Evolutionary conservation across 2,797 vertebrate genomes (phyloP).

Genomic region (Gallinago solitaria): DNA sequence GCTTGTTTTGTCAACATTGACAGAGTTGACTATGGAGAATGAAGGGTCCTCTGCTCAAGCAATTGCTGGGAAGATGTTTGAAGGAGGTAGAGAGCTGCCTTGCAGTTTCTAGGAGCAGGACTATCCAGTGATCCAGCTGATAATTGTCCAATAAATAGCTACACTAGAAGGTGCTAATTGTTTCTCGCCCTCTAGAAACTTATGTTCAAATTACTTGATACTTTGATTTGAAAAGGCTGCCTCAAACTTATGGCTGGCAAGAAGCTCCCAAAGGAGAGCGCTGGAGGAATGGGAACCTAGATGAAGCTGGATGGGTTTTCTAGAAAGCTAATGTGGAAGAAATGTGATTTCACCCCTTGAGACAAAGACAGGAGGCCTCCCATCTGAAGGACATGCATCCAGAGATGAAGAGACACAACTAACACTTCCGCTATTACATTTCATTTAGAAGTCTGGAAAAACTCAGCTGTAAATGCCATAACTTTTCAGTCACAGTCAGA

Average conservation of each 20-base stretch:
- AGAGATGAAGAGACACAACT: neutral
- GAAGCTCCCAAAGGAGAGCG: neutral
- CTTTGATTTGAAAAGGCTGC: neutral
- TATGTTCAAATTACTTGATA: neutral
- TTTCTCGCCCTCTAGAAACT: neutral
- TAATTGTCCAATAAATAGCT: neutral
- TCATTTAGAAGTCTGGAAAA: neutral
- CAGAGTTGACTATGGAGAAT: accelerated
- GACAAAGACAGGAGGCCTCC: neutral
- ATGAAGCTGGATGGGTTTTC: neutral
- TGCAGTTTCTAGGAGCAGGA: neutral
- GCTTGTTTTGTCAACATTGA: neutral
- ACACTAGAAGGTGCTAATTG: neutral
- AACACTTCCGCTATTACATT: neutral
- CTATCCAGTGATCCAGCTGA: neutral
- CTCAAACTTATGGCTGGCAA: neutral
- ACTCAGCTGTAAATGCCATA: neutral
- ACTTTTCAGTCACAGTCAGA: neutral
- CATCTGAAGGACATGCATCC: neutral
- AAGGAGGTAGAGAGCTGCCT: neutral
- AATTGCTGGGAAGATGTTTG: neutral
- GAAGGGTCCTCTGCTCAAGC: neutral
- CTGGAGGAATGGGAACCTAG: neutral
- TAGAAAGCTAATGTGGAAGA: neutral
- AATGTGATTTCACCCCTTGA: neutral